Base-by-base conservation (phyloP, 2,888 invertebrate genomes). In the Zelleria hepariella region DNA sequence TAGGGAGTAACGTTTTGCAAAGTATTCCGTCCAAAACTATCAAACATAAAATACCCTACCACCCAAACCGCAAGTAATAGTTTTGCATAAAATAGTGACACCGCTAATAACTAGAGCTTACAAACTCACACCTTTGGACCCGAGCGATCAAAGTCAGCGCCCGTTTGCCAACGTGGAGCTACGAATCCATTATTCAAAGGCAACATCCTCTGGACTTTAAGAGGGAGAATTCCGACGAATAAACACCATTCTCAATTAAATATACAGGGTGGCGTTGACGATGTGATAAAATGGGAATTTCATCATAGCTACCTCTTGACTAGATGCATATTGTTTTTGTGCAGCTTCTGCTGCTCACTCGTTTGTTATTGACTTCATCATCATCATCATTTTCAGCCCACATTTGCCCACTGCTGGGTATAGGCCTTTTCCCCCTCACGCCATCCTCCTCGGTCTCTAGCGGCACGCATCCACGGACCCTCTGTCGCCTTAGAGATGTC, bases 101-200 rank as follows among this genome's bases (percentile, higher is more conserved):
- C n/a, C n/a, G n/a, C 10, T 32, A 15, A 42, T 42, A 42, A 42
- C 32, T 42, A 42, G 32, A 42, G 32, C 32, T 42, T 42, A 42
- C 32, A 42, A 42, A 42, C 32, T 15, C 5, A 42, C 4, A 42
- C 32, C 32, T 42, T 42, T 42, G 15, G 32, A 42, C 32, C 32
- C 10, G 32, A 42, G 15, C 32, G 32, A 42, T 42, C 32, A 42
- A 42, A 42, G 32, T 42, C 32, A 42, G 32, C 15, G 15, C 15
- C 32, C 10, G 32, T 42, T 42, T 42, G 32, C 32, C 32, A 15
- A 42, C 32, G 32, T 15, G 15, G 67, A 67, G 70, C 67, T 61
- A 64, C 66, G 64, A 67, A 78, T 80, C 69, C 77, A 80, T 80
- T 80, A 81, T 81, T 80, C 78, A 82, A 73, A 73, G 71, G 75